These are phyloP conservation scores for Amia ocellicauda DNA, from an alignment of 2,113 vertebrate species.

Conservation along the genomic window DNA sequence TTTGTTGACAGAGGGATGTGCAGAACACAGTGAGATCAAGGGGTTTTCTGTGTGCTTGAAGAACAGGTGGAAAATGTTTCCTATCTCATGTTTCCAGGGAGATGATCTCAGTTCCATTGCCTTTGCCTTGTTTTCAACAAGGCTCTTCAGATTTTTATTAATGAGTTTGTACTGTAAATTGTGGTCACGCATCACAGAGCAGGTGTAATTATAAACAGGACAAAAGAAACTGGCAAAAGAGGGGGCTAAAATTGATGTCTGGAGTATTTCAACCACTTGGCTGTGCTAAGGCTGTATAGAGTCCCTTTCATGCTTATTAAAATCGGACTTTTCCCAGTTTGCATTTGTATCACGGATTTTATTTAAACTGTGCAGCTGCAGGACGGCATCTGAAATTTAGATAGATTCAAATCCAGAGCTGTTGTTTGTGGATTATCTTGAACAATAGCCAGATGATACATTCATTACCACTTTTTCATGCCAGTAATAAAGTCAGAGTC, in stretches of 20 bases:
- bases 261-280: conserved; percentile 21
- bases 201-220: conserved; percentile 54
- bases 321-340: conserved; percentile 42
- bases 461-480: too few relatives aligned
- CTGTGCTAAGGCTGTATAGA: conserved; percentile 30
- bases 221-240: conserved; percentile 49
- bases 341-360: not conserved
- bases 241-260: conserved; percentile 32
- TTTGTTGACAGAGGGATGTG: conserved; percentile 11
- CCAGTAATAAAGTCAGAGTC: too few relatives aligned
- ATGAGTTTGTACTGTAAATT: conserved; percentile 50
- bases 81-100: conserved; percentile 72
- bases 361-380: not conserved
- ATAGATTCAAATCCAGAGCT: not conserved
- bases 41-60: not conserved
- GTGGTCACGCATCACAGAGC: conserved; percentile 57
- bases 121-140: conserved; percentile 57
- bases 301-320: conserved; percentile 49
- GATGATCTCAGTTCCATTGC: conserved; percentile 59
- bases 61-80: conserved; percentile 46
- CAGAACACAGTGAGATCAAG: not conserved
- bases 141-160: conserved; percentile 55
- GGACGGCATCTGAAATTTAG: not conserved
- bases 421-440: too few relatives aligned
- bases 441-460: too few relatives aligned